A percentile compares a stretch with the other conserved stretches of the same genome.
phyloP scores from a whole-genome alignment of 37 sponge, comb jelly and placozoan genomes.

The Spongilla lacustris region DNA sequence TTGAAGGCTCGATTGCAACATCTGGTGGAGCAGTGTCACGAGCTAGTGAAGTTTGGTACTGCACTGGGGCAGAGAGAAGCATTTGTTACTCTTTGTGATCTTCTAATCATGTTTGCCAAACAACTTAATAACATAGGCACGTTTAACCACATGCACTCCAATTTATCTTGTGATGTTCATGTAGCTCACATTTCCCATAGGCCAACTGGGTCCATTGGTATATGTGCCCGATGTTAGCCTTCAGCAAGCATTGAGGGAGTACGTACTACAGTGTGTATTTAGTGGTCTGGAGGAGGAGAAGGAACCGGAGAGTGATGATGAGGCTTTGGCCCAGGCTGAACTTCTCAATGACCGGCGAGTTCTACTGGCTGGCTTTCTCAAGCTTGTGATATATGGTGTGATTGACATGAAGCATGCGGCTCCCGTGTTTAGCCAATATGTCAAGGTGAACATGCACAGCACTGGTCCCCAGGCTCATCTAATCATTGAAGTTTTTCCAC shows the following conservation, averaged over 20 bases:
- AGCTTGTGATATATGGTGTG: slow-evolving; percentile 71
- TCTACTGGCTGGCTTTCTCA: slow-evolving; percentile 82
- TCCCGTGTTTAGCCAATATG: slow-evolving; percentile 84
- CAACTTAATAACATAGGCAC: slow-evolving; percentile 51
- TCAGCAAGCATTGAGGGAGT: slow-evolving; percentile 55
- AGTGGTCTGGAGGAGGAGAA: slow-evolving; percentile 37
- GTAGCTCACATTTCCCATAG: background rate
- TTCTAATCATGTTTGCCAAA: slow-evolving; percentile 74
- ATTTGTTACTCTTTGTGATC: slow-evolving; percentile 70
- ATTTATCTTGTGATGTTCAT: background rate
- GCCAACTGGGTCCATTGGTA: slow-evolving; percentile 46
- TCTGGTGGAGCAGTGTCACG: slow-evolving; percentile 58
- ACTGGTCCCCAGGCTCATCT: background rate
- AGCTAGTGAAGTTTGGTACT: slow-evolving; percentile 67
- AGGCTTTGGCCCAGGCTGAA: slow-evolving; percentile 72
- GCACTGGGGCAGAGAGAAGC: slow-evolving; percentile 65
- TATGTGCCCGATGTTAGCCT: slow-evolving; percentile 42
- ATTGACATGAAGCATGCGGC: slow-evolving; percentile 76
- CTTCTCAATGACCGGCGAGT: slow-evolving; percentile 76
- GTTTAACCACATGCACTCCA: background rate
- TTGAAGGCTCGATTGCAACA: slow-evolving; percentile 19
- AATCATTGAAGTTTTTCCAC: background rate
- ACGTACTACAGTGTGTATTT: slow-evolving; percentile 69
- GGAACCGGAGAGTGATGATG: slow-evolving; percentile 62
- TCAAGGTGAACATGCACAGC: slow-evolving; percentile 78